A percentile compares a stretch with the other conserved stretches of the same genome.
phyloP scores from a whole-genome alignment of 2,113 vertebrate genomes.

The Chaenocephalus aceratus region DNA sequence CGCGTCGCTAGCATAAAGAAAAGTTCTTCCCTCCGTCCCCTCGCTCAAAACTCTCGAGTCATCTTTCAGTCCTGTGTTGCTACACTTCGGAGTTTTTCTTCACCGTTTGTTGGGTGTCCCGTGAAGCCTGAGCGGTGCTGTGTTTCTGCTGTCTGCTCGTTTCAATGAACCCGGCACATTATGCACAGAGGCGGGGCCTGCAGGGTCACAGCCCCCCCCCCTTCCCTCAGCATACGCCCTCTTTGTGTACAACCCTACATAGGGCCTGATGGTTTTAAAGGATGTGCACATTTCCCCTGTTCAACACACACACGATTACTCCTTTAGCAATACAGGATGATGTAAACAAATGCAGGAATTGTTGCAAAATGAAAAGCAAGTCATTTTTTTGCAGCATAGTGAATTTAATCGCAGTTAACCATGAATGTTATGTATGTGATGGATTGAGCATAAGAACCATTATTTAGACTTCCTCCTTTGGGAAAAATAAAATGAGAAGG shows the following conservation, averaged over 20 bases:
- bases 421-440: neutral
- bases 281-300: conserved; percentile 4
- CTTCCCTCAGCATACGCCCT: conserved; percentile 64
- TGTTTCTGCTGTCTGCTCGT: conserved; percentile 47
- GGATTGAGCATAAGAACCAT: neutral
- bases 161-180: conserved; percentile 77
- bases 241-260: conserved; percentile 44
- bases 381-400: neutral
- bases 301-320: neutral
- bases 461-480: conserved; percentile 39
- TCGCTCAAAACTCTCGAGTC: conserved; percentile 1
- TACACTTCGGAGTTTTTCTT: conserved; percentile 11
- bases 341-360: neutral
- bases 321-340: neutral
- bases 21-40: conserved; percentile 13
- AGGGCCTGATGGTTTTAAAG: conserved; percentile 5
- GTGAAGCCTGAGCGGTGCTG: conserved; percentile 19
- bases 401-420: neutral
- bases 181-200: conserved; percentile 69
- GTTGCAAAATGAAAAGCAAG: neutral
- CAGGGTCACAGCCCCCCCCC: conserved; percentile 2
- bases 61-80: conserved; percentile 1
- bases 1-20: conserved; percentile 25
- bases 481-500: conserved; percentile 44
- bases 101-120: conserved; percentile 20